A percentile compares a stretch with the other conserved stretches of the same genome.
phyloP scores from a whole-genome alignment of 2,888 invertebrate genomes.

The Zelleria hepariella region DNA sequence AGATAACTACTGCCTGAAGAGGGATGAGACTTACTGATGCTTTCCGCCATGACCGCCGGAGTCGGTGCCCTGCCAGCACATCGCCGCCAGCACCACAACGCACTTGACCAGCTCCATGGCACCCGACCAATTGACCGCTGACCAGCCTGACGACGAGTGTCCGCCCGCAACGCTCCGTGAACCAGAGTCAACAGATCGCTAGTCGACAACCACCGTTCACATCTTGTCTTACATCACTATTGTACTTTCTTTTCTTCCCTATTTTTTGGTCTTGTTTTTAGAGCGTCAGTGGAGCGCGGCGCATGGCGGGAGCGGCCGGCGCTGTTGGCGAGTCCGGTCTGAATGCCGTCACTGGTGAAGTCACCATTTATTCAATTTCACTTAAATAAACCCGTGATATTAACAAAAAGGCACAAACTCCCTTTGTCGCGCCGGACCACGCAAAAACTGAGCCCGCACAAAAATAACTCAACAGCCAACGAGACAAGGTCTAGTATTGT shows the following conservation, averaged over 20 bases:
- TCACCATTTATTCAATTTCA: conserved; percentile 72
- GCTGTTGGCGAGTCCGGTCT: conserved; percentile 24
- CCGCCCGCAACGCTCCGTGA: conserved; percentile 27
- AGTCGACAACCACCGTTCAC: conserved; percentile 39
- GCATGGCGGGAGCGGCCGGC: conserved; percentile 16
- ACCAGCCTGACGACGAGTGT: conserved; percentile 17
- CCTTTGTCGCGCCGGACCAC: conserved; percentile 40
- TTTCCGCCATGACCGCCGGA: conserved; percentile 55
- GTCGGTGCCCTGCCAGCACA: conserved; percentile 42
- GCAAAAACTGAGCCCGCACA: conserved; percentile 24
- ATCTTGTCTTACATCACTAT: conserved; percentile 45
- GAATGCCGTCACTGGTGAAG: conserved; percentile 30
- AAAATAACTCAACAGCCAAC: background rate
- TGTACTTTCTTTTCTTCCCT: conserved; percentile 37
- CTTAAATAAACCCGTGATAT: conserved; percentile 69
- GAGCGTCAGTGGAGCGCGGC: conserved; percentile 8
- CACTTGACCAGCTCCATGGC: conserved; percentile 48
- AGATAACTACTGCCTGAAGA: background rate
- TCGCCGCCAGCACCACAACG: conserved; percentile 39
- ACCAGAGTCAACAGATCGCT: conserved; percentile 26
- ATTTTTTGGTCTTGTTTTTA: conserved; percentile 36
- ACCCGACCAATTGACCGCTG: conserved; percentile 11
- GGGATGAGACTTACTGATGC: conserved; percentile 46
- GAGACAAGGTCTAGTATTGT: background rate
- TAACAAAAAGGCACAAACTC: conserved; percentile 58